These are phyloP conservation scores for Caenorhabditis uteleia DNA, from an alignment of 2,888 invertebrate genomes.

Conservation along the genomic window DNA sequence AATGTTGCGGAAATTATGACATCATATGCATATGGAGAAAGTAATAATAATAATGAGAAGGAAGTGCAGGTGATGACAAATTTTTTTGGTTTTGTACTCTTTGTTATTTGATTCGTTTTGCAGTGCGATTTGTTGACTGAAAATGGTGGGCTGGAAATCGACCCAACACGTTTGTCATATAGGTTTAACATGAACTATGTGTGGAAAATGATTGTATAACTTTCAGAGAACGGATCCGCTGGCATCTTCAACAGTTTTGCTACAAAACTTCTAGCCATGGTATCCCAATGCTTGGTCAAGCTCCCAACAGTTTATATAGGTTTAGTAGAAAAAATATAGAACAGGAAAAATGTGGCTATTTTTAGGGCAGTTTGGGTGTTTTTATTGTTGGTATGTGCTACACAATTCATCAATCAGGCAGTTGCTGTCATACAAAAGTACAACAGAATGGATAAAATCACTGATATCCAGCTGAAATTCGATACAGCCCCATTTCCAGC, in stretches of 20 bases:
- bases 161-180: slow-evolving; percentile 58
- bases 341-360: background rate
- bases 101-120: no score
- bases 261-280: slow-evolving; percentile 66
- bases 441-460: slow-evolving; percentile 63
- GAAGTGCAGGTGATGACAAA: slow-evolving; percentile 29
- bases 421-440: slow-evolving; percentile 60
- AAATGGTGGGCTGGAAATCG: slow-evolving; percentile 58
- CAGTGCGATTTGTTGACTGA: slow-evolving; percentile 61
- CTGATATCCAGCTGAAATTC: slow-evolving; percentile 65
- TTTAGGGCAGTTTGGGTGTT: slow-evolving; percentile 57
- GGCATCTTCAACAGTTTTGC: slow-evolving; percentile 63
- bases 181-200: slow-evolving; percentile 20
- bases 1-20: slow-evolving; percentile 49
- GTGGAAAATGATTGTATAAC: background rate
- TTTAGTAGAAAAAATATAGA: slow-evolving; percentile 1
- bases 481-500: slow-evolving; percentile 67
- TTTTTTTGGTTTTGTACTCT: no score
- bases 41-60: slow-evolving; percentile 53
- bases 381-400: slow-evolving; percentile 50
- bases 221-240: slow-evolving; percentile 53
- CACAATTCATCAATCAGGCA: slow-evolving; percentile 59
- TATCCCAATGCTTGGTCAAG: slow-evolving; percentile 62
- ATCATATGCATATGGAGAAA: slow-evolving; percentile 49
- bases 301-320: slow-evolving; percentile 59